These are phyloP conservation scores for Meloidogyne floridensis DNA, from an alignment of 1,140 invertebrate species.

Conservation along the genomic window DNA sequence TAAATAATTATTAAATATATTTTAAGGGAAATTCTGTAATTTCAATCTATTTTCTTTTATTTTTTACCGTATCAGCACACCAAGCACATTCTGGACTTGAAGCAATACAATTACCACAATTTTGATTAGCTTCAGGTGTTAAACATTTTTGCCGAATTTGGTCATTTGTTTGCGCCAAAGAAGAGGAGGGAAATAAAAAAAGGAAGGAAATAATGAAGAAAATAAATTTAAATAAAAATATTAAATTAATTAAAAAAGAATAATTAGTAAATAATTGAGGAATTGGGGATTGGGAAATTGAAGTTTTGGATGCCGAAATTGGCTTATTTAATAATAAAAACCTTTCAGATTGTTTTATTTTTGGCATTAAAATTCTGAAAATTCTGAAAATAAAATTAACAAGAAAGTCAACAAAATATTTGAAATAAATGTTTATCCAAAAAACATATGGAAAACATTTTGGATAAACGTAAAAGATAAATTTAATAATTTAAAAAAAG, in stretches of 20 bases:
- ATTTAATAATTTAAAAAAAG: too few relatives aligned
- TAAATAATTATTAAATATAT: too few relatives aligned
- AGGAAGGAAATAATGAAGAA: not conserved
- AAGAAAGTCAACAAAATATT: not conserved
- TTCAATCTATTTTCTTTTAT: not conserved
- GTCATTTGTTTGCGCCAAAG: conserved; percentile 23
- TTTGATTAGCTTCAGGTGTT: conserved; percentile 25
- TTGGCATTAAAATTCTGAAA: not conserved
- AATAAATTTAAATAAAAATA: not conserved
- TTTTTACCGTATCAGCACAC: conserved; percentile 55
- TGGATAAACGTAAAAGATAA: too few relatives aligned
- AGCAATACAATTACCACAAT: conserved; percentile 55
- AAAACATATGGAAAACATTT: too few relatives aligned
- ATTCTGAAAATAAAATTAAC: conserved; percentile 3
- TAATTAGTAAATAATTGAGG: not conserved
- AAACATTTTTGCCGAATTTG: conserved; percentile 37
- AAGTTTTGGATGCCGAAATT: not conserved
- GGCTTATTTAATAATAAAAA: not conserved
- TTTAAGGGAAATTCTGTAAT: too few relatives aligned
- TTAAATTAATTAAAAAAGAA: not conserved
- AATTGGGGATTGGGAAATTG: not conserved
- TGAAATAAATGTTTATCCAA: not conserved
- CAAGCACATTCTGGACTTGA: conserved; percentile 56
- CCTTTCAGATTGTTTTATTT: not conserved
- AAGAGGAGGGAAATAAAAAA: not conserved